Evolutionary conservation across 2,888 invertebrate genomes (phyloP).

Genomic region (Lordiphosa fenestrarum): DNA sequence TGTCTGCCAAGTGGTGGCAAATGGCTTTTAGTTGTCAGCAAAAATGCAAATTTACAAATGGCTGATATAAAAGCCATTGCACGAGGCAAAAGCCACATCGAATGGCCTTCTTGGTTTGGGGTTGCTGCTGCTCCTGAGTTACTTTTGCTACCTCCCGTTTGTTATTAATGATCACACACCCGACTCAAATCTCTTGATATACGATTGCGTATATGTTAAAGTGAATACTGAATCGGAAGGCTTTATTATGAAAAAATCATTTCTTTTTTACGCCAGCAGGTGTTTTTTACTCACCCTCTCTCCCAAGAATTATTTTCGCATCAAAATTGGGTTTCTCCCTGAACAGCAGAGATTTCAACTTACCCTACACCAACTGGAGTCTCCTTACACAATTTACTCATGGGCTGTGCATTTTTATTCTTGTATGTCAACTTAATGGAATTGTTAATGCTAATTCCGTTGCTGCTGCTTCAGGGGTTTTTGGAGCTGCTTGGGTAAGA

Average conservation of each 20-base stretch:
- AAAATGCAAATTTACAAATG: slow-evolving; percentile 50
- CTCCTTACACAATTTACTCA: background rate
- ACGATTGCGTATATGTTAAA: slow-evolving; percentile 3
- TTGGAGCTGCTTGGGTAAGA: slow-evolving; percentile 8
- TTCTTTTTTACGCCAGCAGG: no score
- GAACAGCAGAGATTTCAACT: no score
- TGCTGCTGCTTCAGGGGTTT: slow-evolving; percentile 4
- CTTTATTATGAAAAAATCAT: slow-evolving; percentile 8
- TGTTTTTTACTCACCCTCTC: no score
- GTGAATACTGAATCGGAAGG: slow-evolving; percentile 4
- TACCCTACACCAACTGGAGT: no score
- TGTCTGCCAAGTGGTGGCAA: slow-evolving; percentile 29
- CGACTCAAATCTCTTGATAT: slow-evolving; percentile 22
- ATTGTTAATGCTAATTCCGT: slow-evolving; percentile 56
- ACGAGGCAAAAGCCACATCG: slow-evolving; percentile 4
- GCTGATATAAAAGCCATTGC: slow-evolving; percentile 12
- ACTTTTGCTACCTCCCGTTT: background rate
- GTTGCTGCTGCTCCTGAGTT: background rate
- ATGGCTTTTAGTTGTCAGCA: slow-evolving; percentile 44
- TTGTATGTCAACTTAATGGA: slow-evolving; percentile 56
- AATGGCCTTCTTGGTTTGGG: slow-evolving; percentile 2
- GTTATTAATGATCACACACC: slow-evolving; percentile 26
- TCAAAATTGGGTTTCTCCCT: no score
- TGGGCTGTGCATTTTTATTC: slow-evolving; percentile 11
- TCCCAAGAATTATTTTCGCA: no score